Percentiles rank a stretch among this genome's conserved stretches.
Evolutionary conservation across 2,113 vertebrate species (phyloP).

Genomic region (Tychaedon coryphoeus): DNA sequence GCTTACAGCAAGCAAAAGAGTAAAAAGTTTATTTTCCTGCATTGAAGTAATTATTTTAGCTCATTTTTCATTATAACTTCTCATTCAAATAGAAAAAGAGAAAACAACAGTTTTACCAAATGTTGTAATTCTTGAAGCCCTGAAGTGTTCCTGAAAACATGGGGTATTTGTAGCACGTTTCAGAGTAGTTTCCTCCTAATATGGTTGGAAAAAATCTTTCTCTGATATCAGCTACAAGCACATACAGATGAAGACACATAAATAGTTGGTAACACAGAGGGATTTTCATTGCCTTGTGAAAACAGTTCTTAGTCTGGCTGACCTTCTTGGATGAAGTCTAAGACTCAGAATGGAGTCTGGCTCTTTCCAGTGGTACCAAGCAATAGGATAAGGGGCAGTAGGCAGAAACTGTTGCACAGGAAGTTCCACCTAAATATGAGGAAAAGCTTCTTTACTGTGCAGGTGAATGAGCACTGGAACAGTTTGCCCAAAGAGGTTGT

Average conservation of each 20-base stretch:
- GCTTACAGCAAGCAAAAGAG: neutral
- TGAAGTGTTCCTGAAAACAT: neutral
- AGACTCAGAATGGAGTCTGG: neutral
- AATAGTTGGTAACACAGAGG: neutral
- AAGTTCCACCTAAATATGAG: neutral
- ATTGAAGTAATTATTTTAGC: neutral
- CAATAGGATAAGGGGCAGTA: neutral
- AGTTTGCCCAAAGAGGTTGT: neutral
- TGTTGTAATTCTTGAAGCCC: neutral
- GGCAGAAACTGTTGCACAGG: neutral
- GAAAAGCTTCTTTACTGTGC: neutral
- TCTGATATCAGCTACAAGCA: neutral
- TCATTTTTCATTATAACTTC: neutral
- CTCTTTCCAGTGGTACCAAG: neutral
- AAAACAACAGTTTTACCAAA: neutral
- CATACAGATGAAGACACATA: neutral
- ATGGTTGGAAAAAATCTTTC: neutral
- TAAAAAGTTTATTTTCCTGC: neutral
- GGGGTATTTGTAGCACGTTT: fast-evolving
- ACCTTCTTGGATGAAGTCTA: neutral
- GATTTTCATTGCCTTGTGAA: neutral
- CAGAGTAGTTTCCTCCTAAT: neutral
- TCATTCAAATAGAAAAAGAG: neutral
- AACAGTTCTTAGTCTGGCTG: neutral
- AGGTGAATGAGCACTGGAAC: neutral